These are phyloP conservation scores for Ceyx erithaca DNA, from an alignment of 2,797 vertebrate genomes.

Conservation along the genomic window DNA sequence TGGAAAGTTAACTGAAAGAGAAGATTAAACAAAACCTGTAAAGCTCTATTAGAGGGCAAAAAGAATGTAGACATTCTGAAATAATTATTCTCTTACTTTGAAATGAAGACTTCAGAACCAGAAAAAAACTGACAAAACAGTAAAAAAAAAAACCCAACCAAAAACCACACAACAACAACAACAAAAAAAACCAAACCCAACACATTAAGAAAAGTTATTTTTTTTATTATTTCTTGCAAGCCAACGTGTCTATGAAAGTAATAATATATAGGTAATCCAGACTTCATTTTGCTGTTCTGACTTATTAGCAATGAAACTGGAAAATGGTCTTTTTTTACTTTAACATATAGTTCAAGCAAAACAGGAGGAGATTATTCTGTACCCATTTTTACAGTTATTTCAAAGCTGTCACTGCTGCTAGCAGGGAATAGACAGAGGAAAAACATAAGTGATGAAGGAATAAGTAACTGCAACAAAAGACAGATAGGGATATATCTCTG, in stretches of 20 bases:
- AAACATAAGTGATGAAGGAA: background rate
- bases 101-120: background rate
- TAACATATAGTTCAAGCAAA: background rate
- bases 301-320: background rate
- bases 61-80: background rate
- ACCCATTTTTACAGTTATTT: constrained; percentile 2
- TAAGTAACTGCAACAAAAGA: background rate
- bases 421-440: background rate
- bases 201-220: background rate
- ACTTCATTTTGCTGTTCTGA: background rate
- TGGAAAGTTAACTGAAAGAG: constrained; percentile 85
- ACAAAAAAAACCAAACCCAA: too few relatives aligned
- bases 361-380: background rate
- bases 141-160: background rate
- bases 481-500: background rate
- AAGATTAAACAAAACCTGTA: constrained; percentile 13
- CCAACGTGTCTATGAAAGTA: background rate
- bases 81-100: background rate
- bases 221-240: background rate
- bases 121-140: background rate
- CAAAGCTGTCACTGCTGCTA: constrained; percentile 2
- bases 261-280: background rate
- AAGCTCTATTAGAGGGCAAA: background rate
- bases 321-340: background rate
- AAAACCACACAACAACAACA: too few relatives aligned